phyloP scores from a whole-genome alignment of 2,113 vertebrate genomes.

The Alexandromys fortis region DNA sequence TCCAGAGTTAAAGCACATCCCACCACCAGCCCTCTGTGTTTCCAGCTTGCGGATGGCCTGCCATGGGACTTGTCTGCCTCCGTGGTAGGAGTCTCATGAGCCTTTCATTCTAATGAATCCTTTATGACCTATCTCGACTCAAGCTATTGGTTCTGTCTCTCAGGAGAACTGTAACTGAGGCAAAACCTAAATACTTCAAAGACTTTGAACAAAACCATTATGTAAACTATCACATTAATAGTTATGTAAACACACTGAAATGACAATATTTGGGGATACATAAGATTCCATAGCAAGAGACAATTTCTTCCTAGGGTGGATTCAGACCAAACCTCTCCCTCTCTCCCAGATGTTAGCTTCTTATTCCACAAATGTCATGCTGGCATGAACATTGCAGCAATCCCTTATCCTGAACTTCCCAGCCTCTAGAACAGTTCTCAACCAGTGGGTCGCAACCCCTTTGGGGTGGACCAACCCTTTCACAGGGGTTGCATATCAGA shows the following conservation, averaged over 20 bases:
- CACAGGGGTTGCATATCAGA: not conserved
- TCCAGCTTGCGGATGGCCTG: not conserved
- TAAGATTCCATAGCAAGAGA: not conserved
- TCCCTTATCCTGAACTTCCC: not conserved
- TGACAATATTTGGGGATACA: not conserved
- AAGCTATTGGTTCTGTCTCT: not conserved
- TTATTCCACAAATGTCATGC: not conserved
- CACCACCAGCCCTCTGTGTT: rapidly evolving
- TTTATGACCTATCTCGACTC: not conserved
- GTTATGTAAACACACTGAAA: not conserved
- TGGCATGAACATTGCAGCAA: not conserved
- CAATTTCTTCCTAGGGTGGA: not conserved
- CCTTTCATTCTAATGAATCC: not conserved
- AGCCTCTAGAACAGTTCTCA: not conserved
- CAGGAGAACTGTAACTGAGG: not conserved
- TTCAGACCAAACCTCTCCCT: not conserved
- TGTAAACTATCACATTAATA: not conserved
- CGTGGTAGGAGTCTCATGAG: not conserved
- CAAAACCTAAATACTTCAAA: not conserved
- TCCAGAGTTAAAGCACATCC: too few species aligned
- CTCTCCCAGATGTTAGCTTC: not conserved
- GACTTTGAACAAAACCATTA: not conserved
- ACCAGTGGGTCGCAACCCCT: not conserved
- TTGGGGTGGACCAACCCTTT: not conserved
- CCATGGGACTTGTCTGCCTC: not conserved